Evolutionary conservation across 92 coral and sea anemone genomes (phyloP), one percentile per base, ranked within the genome.

Genomic region (Meandrina meandrites): DNA sequence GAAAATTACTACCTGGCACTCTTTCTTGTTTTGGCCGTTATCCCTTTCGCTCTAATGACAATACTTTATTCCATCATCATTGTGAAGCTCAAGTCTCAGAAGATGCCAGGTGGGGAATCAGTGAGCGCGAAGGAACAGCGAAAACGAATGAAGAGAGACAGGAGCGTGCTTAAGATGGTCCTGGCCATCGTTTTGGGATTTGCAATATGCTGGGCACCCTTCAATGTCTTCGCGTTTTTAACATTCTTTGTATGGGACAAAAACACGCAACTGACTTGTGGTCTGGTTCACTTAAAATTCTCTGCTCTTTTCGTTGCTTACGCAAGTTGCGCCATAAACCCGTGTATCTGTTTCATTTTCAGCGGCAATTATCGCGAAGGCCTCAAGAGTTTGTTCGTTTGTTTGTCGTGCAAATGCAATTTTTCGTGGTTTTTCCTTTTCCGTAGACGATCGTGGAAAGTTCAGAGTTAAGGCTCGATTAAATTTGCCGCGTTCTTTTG

Each of bases 351-450:
- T 42, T 91, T 91, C 45, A 45, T 80, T 15, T 91, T 91, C 76
- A 91, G 91, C 40, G 91, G 81, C 50, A 91, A 91, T 67, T 92
- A 79, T 60, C 93, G 95, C 24, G 53, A 48, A 30, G 93, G 91
- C 53, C 70, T 90, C 19, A 73, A 37, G 67, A 79, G 50, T 31
- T 62, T 92, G 45, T 79, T 89, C 79, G 79, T 57, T 22, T 79
- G 79, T 70, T 79, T 54, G 51, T n/a, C 53, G n/a, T 28, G 47
- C 8, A 70, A 79, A n/a, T 80, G 78, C 60, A 24, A 48, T 27
- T 71, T 56, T 68, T 70, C 37, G 2, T 79, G 79, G 16, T 22
- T 80, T 36, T 2, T 73, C n/a, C 51, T 24, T 13, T 28, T 36
- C 69, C 85, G 86, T 31, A 17, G 78, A 24, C 56, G 68, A 8